A percentile compares a stretch with the other conserved stretches of the same genome.
Conservation (phyloP, 2,888 invertebrate species). For the Caenorhabditis sulstoni region DNA sequence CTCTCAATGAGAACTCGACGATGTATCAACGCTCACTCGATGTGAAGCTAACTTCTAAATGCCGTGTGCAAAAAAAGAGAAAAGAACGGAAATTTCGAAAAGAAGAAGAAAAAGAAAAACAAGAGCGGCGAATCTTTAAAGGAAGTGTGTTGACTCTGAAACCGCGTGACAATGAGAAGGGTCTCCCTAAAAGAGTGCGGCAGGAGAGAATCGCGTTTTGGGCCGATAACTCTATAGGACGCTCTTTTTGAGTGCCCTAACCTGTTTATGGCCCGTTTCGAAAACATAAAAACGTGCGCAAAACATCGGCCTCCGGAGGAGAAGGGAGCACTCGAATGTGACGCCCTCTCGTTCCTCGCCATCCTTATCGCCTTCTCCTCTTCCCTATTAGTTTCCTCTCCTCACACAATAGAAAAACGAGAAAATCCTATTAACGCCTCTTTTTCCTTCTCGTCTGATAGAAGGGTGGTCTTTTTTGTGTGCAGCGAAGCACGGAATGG, state of each 20-base stretch:
- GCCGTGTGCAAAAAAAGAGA: neutral
- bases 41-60: too few species aligned
- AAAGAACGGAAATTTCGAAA: neutral
- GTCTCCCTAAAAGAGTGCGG: slow-evolving; percentile 4
- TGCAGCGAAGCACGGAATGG: slow-evolving; percentile 14
- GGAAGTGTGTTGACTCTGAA: neutral
- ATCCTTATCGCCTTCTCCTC: slow-evolving; percentile 11
- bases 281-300: slow-evolving; percentile 2
- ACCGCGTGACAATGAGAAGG: slow-evolving; percentile 14
- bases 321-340: slow-evolving; percentile 8
- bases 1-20: too few species aligned
- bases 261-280: slow-evolving; percentile 14
- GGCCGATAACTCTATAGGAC: slow-evolving; percentile 23
- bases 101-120: neutral
- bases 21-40: too few species aligned
- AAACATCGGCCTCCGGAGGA: slow-evolving; percentile 17
- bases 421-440: slow-evolving; percentile 49
- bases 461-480: slow-evolving; percentile 12
- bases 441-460: slow-evolving; percentile 1
- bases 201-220: slow-evolving; percentile 4
- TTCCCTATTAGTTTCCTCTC: slow-evolving; percentile 6
- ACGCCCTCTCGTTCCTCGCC: slow-evolving; percentile 12
- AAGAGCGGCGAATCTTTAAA: too few species aligned
- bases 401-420: slow-evolving; percentile 14
- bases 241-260: slow-evolving; percentile 15